Evolutionary conservation across 2,888 invertebrate genomes (phyloP).

Genomic region (Andrena bucephala): DNA sequence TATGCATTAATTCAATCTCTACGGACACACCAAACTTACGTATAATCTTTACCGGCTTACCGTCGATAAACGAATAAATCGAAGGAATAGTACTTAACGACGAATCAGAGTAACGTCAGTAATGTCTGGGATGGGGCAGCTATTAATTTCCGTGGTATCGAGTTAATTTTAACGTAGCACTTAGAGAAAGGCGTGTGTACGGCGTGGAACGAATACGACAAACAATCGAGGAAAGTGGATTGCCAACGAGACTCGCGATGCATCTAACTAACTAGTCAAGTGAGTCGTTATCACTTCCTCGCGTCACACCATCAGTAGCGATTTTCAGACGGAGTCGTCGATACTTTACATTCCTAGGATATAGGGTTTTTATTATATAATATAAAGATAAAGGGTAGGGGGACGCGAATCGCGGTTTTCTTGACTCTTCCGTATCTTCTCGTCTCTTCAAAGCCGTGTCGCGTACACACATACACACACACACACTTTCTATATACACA

Average conservation of each 20-base stretch:
- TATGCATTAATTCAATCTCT: conserved; percentile 24
- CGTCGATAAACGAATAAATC: neutral
- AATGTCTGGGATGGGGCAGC: conserved; percentile 12
- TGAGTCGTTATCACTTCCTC: conserved; percentile 31
- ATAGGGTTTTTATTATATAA: conserved; percentile 51
- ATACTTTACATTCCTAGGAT: conserved; percentile 52
- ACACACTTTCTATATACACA: conserved; percentile 14
- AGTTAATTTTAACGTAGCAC: conserved; percentile 19
- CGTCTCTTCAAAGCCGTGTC: conserved; percentile 27
- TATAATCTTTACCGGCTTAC: conserved; percentile 9
- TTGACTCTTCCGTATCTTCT: conserved; percentile 54
- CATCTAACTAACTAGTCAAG: neutral
- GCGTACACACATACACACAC: conserved; percentile 8
- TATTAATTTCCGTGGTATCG: neutral
- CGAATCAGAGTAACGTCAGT: neutral
- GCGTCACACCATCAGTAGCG: conserved; percentile 9
- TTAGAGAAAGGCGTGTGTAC: neutral
- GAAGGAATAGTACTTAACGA: conserved; percentile 3
- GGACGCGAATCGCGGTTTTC: conserved; percentile 37
- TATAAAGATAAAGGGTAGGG: conserved; percentile 46
- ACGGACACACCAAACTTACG: conserved; percentile 25
- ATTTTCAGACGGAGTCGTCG: conserved; percentile 16
- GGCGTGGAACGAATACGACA: neutral
- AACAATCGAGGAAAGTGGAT: neutral
- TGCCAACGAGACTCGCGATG: neutral